These are phyloP conservation scores for Bradypodion ventrale DNA, from an alignment of 2,797 vertebrate genomes.

Conservation along the genomic window DNA sequence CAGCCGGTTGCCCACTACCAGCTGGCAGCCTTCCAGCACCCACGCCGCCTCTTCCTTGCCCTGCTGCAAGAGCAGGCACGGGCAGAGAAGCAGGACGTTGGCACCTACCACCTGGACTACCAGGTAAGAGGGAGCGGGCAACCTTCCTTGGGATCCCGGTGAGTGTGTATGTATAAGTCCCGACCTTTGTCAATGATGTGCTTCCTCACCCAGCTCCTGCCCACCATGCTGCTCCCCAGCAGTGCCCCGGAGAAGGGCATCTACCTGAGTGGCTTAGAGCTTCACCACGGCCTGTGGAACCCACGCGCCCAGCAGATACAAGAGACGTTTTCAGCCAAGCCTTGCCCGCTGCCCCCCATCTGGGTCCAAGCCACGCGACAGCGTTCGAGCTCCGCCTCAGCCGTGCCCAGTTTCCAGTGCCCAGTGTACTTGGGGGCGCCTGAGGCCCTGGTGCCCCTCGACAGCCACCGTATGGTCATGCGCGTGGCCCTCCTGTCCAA, in stretches of 20 bases:
- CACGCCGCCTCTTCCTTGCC: conserved; percentile 77
- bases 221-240: not conserved
- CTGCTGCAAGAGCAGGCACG: conserved; percentile 75
- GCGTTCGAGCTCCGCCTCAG: rapidly evolving
- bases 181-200: too few species aligned
- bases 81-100: conserved; percentile 58
- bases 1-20: conserved; percentile 67
- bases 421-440: conserved; percentile 76
- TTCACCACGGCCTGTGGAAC: conserved; percentile 83
- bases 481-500: conserved; percentile 61
- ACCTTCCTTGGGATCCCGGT: rapidly evolving
- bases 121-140: conserved; percentile 64
- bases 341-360: conserved; percentile 75
- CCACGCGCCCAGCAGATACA: conserved; percentile 62
- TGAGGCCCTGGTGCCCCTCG: conserved; percentile 42
- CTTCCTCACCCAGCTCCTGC: not conserved
- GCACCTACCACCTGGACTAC: conserved; percentile 64
- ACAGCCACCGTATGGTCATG: conserved; percentile 47
- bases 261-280: conserved; percentile 80
- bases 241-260: conserved; percentile 57
- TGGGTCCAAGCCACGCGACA: conserved; percentile 61
- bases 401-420: conserved; percentile 73
- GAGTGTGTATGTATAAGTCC: too few species aligned
- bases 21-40: conserved; percentile 79
- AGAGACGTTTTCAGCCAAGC: conserved; percentile 65